phyloP scores from a whole-genome alignment of 2,888 invertebrate species.

The Lasioglossum malachurum region DNA sequence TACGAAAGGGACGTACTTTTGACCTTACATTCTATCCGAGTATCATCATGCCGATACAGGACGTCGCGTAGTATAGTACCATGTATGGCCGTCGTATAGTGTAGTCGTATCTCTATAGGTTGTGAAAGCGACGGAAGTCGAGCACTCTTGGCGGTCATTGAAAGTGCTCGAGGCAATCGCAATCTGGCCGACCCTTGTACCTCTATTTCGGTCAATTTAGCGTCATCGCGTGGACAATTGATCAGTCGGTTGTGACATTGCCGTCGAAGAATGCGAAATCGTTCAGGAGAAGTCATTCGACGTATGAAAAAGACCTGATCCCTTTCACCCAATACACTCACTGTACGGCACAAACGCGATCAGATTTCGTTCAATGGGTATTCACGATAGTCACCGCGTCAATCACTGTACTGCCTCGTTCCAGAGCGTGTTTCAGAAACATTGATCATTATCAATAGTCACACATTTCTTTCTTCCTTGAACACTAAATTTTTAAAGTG shows the following conservation, averaged over 20 bases:
- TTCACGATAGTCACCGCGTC: background rate
- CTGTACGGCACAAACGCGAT: background rate
- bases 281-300: constrained; percentile 50
- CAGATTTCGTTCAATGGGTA: background rate
- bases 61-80: constrained; percentile 1
- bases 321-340: background rate
- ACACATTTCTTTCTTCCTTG: background rate
- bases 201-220: constrained; percentile 76
- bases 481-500: no score
- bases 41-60: constrained; percentile 35
- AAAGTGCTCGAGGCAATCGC: constrained; percentile 67
- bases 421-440: background rate
- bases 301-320: constrained; percentile 51
- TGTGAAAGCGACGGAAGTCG: constrained; percentile 72
- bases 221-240: constrained; percentile 74
- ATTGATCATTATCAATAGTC: background rate
- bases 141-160: constrained; percentile 70
- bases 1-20: constrained; percentile 27
- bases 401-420: background rate
- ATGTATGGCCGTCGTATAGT: background rate
- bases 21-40: constrained; percentile 36
- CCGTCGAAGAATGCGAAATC: constrained; percentile 59
- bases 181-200: constrained; percentile 64
- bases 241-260: constrained; percentile 41
- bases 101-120: constrained; percentile 23